Evolutionary conservation across 2,113 vertebrate genomes (phyloP).

Genomic region (Odobenus rosmarus): DNA sequence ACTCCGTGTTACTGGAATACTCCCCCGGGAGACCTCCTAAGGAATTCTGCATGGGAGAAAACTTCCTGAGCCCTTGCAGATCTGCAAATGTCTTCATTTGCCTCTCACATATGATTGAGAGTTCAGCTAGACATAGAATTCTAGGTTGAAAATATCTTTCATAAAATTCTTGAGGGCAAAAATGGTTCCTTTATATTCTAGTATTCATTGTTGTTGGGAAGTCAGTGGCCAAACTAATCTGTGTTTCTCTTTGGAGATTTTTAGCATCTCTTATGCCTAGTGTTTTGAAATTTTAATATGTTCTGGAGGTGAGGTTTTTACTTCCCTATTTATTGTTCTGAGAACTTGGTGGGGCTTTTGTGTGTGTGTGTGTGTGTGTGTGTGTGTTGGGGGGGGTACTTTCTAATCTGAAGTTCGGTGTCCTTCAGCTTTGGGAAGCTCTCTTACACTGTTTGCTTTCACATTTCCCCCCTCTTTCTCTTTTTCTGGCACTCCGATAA

Average conservation of each 20-base stretch:
- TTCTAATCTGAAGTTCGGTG: not conserved
- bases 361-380: not conserved
- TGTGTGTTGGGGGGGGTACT: not conserved
- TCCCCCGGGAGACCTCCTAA: not conserved
- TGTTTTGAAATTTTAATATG: slow-evolving; percentile 12
- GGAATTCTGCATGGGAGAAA: not conserved
- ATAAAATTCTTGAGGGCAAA: not conserved
- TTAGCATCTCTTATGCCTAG: not conserved
- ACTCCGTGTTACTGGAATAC: not conserved
- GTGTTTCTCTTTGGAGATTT: not conserved
- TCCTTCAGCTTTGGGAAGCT: not conserved
- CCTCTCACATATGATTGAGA: not conserved
- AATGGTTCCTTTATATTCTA: not conserved
- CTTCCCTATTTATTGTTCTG: not conserved
- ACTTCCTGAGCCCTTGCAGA: not conserved
- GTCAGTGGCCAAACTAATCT: not conserved
- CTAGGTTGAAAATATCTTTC: not conserved
- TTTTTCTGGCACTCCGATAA: not conserved
- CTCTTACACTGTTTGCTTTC: not conserved
- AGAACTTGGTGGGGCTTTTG: not conserved
- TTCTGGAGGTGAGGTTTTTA: not conserved
- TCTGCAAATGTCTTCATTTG: not conserved
- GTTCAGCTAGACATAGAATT: not conserved
- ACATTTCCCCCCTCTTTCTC: not conserved
- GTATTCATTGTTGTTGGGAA: not conserved